Base-by-base conservation (phyloP, 2,888 invertebrate genomes). In the Ischnura elegans region DNA sequence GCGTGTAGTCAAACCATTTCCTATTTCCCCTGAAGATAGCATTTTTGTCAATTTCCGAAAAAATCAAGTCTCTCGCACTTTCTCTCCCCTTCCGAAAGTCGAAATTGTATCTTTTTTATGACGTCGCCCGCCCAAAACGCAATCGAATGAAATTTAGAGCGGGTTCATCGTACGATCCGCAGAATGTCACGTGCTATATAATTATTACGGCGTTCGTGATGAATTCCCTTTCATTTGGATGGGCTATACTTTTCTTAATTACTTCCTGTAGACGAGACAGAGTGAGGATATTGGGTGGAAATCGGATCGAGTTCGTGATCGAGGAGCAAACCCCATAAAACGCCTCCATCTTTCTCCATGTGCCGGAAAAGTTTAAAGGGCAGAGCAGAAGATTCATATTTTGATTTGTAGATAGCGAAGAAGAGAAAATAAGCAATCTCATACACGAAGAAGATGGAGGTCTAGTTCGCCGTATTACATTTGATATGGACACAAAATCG, bases 231-330 rank as follows among this genome's bases (percentile, higher is more conserved):
- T 36, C 76, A 76, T 29, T 76, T 76, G 4, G 76, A n/a, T 6
- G 13, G 36, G 51, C n/a, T 29, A 36, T 36, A 76, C 36, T 76
- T 51, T 51, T 13, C 76, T 76, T 76, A 76, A 76, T 76, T 76
- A 76, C 76, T 76, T 76, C 76, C 76, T 76, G 76, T 76, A 76
- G 76, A 76, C 76, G 36, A 76, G 76, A 0, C 76, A 36, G 76
- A 13, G 76, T 29, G n/a, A 76, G 76, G 76, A 76, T 76, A 76
- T 76, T 36, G 36, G 36, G 76, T 76, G 36, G 76, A 76, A 76
- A 76, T 76, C 29, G 76, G 76, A 76, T 76, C 76, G 36, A 61
- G 76, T 6, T 76, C 76, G 76, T 76, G 76, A 76, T 76, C 13
- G 76, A 76, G 76, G 36, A 36, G 76, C 13, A 76, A 16, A 13